A percentile compares a stretch with the other conserved stretches of the same genome.
phyloP scores from a whole-genome alignment of 2,888 invertebrate species.

The Seira musarum region DNA sequence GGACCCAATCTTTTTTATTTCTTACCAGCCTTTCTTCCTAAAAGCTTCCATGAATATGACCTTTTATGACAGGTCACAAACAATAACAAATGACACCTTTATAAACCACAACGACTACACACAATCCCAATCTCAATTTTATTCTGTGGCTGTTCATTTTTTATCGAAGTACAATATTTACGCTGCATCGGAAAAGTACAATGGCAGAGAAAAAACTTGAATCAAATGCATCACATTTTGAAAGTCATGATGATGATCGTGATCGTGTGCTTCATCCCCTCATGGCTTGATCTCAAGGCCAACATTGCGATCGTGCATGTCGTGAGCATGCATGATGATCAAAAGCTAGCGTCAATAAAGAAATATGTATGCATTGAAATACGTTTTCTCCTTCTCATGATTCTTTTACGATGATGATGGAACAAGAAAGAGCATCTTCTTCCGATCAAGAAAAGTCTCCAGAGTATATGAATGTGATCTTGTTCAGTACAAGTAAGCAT shows the following conservation, averaged over 20 bases:
- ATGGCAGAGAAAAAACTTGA: background rate
- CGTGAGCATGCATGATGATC: no score
- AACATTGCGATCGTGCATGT: no score
- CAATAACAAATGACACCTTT: slow-evolving; percentile 42
- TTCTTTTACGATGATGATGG: slow-evolving; percentile 30
- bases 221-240: slow-evolving; percentile 37
- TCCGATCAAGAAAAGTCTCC: slow-evolving; percentile 49
- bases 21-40: no score
- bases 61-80: slow-evolving; percentile 20
- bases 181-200: background rate
- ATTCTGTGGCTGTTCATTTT: slow-evolving; percentile 6
- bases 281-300: no score
- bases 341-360: no score
- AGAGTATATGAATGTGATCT: slow-evolving; percentile 54
- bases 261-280: slow-evolving; percentile 9
- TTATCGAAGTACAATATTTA: no score
- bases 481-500: slow-evolving; percentile 30
- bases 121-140: slow-evolving; percentile 3
- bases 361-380: no score
- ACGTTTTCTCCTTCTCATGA: no score
- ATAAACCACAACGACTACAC: slow-evolving; percentile 33
- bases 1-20: no score
- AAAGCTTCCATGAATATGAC: no score
- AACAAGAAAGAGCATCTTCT: slow-evolving; percentile 39
- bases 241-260: no score